Evolutionary conservation across 2,113 vertebrate genomes (phyloP), one percentile per base, ranked within the genome.

Genomic region (Oophaga pumilio): DNA sequence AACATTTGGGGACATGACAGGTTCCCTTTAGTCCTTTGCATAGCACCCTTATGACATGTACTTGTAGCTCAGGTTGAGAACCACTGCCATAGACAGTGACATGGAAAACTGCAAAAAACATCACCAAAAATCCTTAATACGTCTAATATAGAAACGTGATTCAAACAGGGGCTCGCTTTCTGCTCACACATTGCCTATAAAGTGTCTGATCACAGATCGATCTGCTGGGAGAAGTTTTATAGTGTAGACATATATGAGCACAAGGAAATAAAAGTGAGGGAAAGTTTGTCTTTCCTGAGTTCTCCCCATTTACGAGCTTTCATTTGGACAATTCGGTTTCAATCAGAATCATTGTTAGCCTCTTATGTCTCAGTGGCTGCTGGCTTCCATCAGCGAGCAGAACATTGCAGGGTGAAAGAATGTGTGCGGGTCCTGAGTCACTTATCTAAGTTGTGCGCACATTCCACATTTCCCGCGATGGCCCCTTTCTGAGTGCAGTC

Each of bases 391-490:
- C 80, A 82, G 33, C 5, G 43, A 82, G 22, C 20, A 68, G 80
- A 4, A 82, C 60, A 82, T 52, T 18, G 76, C 76, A 17, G 80
- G 60, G n/a, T 50, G 18, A 68, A 82, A 28, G 66, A 82, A 62
- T 68, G 80, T 82, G 80, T 68, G 18, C 5, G 26, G 60, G 50
- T 77, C 50, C 50, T 71, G 76, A 86, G 76, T 79, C 76, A 86
- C 60, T 69, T 78, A 78, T 82, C 80, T 64, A 43, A 7, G 62
- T 13, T 50, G 33, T 86, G 43, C 22, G 74, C 84, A 86, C 43
- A 86, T 77, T 64, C 73, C 74, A 77, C 14, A 78, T 77, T 86
- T 86, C 74, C 84, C 84, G 66, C 15, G 57, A 85, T 73, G 68
- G 20, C 76, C 22, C 64, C n/a, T 12, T 69, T 56, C 24, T 43